phyloP scores from a whole-genome alignment of 2,113 vertebrate species.

The Vulpes ferrilata region DNA sequence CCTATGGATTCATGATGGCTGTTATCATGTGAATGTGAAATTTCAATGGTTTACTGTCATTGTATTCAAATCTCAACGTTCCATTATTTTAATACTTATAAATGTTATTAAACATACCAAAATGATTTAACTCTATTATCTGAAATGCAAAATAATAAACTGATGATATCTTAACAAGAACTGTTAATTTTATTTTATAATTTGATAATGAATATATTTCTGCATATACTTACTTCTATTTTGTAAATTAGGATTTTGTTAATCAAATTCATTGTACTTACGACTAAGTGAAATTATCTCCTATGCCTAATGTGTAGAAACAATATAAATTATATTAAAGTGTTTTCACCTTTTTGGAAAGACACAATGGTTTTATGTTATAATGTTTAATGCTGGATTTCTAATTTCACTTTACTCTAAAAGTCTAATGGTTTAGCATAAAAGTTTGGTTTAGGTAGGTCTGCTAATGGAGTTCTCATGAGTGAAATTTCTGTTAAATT shows the following conservation, averaged over 20 bases:
- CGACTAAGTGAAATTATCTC: conserved; percentile 81
- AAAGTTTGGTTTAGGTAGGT: conserved; percentile 64
- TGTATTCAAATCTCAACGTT: conserved; percentile 83
- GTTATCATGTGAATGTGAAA: conserved; percentile 86
- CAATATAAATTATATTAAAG: conserved; percentile 79
- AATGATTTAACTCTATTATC: conserved; percentile 80
- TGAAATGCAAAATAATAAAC: conserved; percentile 80
- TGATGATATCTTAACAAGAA: conserved; percentile 74
- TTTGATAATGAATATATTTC: conserved; percentile 80
- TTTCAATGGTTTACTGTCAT: conserved; percentile 83
- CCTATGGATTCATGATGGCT: conserved; percentile 82
- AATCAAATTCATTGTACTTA: conserved; percentile 79
- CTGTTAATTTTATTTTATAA: conserved; percentile 84
- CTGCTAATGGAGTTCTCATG: neutral
- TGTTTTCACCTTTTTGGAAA: conserved; percentile 74
- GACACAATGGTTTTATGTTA: conserved; percentile 54
- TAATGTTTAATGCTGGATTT: conserved; percentile 72
- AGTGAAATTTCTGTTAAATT: conserved; percentile 53
- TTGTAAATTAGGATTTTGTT: conserved; percentile 80
- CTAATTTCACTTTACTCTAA: conserved; percentile 59
- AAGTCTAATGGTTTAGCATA: conserved; percentile 67
- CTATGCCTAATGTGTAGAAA: conserved; percentile 78
- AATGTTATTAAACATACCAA: conserved; percentile 76
- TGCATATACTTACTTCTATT: conserved; percentile 78
- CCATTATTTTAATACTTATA: conserved; percentile 82